Evolutionary conservation across 1,140 invertebrate genomes (phyloP).

Genomic region (Stegodyphus mimosarum): DNA sequence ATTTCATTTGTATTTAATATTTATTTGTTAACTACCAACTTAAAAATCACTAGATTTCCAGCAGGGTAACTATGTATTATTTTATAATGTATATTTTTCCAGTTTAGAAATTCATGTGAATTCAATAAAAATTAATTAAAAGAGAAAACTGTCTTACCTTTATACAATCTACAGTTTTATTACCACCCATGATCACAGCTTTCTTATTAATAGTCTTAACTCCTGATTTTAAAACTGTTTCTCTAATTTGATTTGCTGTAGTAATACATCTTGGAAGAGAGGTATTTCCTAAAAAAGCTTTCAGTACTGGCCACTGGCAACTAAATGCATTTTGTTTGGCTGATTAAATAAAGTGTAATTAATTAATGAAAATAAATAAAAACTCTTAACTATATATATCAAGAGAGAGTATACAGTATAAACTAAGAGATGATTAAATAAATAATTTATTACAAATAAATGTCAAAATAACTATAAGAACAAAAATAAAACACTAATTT

Average conservation of each 20-base stretch:
- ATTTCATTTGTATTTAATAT: background rate
- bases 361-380: background rate
- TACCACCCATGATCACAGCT: slow-evolving; percentile 19
- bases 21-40: background rate
- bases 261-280: background rate
- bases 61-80: background rate
- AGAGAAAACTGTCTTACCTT: slow-evolving; percentile 14
- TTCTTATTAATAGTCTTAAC: slow-evolving; percentile 13
- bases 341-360: background rate
- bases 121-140: background rate
- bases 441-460: background rate
- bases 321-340: background rate
- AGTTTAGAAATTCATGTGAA: background rate
- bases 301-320: background rate
- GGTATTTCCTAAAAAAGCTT: background rate
- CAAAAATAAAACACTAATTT: slow-evolving; percentile 6
- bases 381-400: background rate
- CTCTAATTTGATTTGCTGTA: slow-evolving; percentile 20
- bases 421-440: background rate
- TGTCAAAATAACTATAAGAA: background rate
- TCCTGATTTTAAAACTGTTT: slow-evolving; percentile 28
- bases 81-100: too few relatives aligned
- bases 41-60: background rate
- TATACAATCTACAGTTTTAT: background rate
- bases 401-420: background rate